Base-by-base conservation (phyloP, 2,113 vertebrate species). In the Sarotherodon lohbergeri region DNA sequence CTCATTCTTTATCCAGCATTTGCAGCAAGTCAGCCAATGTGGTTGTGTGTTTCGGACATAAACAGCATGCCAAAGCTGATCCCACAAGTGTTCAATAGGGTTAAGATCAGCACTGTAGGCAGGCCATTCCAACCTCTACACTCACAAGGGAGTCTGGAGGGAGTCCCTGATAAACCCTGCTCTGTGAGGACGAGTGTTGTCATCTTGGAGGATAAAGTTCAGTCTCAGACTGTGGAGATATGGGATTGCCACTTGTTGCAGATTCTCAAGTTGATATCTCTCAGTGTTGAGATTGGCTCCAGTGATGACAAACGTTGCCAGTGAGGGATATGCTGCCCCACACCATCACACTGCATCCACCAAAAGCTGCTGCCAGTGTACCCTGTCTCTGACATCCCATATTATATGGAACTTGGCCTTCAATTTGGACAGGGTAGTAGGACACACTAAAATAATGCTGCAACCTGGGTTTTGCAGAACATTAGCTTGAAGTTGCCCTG, bases 271-370 rank as follows among this genome's bases (percentile, higher is more conserved):
- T 39, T 3, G 19, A 66, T 39, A 39, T 66, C 34, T 39, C 63
- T 68, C 34, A 66, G 19, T 17, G 34, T 66, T 39, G 61, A n/a
- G 61, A 22, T 39, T 22, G 10, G 10, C 34, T 66, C 61, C 1
- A 39, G 1, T 39, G 34, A 39, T 66, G 61, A 13, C 17, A 39
- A 66, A 66, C 6, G 0, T 66, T 66, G 10, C 17, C 17, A 66
- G 0, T n/a, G 61, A 66, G 32, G 19, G 10, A 66, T n/a, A 66
- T 66, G 6, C 34, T 66, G 10, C 34, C 34, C 19, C 0, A 66
- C 34, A 66, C 19, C 10, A 39, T 66, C 61, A 66, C 10, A 66
- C 19, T 39, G 61, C 19, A 66, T 0, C 1, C 17, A 66, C 17
- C 61, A 66, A 66, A 66, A 66, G 19, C 32, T 9, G 34, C 10